Evolutionary conservation across 2,113 vertebrate species (phyloP), one percentile per base, ranked within the genome.

Genomic region (Dasyurus viverrinus): DNA sequence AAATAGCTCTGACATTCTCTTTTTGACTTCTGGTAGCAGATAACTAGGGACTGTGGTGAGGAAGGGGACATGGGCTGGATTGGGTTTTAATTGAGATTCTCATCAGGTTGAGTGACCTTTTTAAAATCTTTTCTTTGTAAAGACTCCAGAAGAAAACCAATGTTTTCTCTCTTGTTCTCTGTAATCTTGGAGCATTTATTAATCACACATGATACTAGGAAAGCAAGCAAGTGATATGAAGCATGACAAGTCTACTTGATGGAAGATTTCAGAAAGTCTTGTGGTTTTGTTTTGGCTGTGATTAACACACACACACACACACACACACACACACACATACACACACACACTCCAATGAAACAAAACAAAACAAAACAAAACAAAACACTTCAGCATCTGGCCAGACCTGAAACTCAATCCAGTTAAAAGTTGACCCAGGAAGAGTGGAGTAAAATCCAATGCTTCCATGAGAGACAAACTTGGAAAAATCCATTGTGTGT

Each of bases 181-280:
- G 30, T 26, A 60, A 3, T n/a, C 94, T 76, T 93, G 89, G 60
- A 60, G 26, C 55, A 25, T 90, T 94, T 91, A 93, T 94, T 54
- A 48, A 93, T 30, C 19, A 42, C 68, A 91, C 46, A 50, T 11
- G 42, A 48, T 89, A 84, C 54, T 93, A 50, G 92, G 68, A 54
- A 52, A 52, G 24, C 60, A 54, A 90, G 93, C 55, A 91, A 24
- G 90, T 95, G 90, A 96, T 53, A 92, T 0, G 24, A 92, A 48
- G 25, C 92, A 22, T 84, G 89, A 11, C 89, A 96, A 84, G 19
- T 76, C 47, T 46, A 60, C 55, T 57, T 89, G 57, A 92, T 89
- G 94, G 42, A 50, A 53, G 25, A 89, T 89, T 96, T 95, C 55
- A 92, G 94, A 95, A 95, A 95, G 53, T 48, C 53, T 93, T 94